Percentiles rank a stretch among this genome's conserved stretches.
These are phyloP conservation scores for Orchesella flavescens DNA, from an alignment of 2,888 invertebrate genomes.

Conservation along the genomic window DNA sequence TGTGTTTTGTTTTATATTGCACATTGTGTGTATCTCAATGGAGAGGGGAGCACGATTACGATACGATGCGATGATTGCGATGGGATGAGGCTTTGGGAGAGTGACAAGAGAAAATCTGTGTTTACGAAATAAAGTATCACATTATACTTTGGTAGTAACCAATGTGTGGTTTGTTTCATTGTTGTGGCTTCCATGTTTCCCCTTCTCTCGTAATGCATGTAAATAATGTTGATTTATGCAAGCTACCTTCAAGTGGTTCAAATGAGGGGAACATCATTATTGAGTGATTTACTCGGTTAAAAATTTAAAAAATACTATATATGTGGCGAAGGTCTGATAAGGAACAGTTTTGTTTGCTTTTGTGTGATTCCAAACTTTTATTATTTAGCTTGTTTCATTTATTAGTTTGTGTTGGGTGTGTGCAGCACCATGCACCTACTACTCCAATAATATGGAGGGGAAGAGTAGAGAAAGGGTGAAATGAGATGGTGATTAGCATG, in stretches of 20 bases:
- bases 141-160: not conserved
- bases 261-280: conserved; percentile 33
- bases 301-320: not conserved
- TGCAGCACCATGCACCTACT: too few relatives aligned
- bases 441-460: not conserved
- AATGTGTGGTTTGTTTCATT: conserved; percentile 49
- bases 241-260: conserved; percentile 12
- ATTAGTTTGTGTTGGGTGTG: not conserved
- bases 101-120: conserved; percentile 40
- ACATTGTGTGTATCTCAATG: not conserved
- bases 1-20: too few relatives aligned
- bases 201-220: conserved; percentile 50
- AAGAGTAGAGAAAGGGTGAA: not conserved
- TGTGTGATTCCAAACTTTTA: conserved; percentile 22
- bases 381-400: not conserved
- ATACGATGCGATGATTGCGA: not conserved
- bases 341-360: conserved; percentile 25
- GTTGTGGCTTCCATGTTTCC: conserved; percentile 53
- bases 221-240: conserved; percentile 63
- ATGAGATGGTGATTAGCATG: conserved; percentile 11
- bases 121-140: conserved; percentile 13
- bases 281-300: conserved; percentile 24
- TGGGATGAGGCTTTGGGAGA: conserved; percentile 3
- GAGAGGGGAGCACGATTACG: too few relatives aligned
- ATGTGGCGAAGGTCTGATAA: not conserved